Evolutionary conservation across 2,797 vertebrate species (phyloP).

Genomic region (Fundulus diaphanus): DNA sequence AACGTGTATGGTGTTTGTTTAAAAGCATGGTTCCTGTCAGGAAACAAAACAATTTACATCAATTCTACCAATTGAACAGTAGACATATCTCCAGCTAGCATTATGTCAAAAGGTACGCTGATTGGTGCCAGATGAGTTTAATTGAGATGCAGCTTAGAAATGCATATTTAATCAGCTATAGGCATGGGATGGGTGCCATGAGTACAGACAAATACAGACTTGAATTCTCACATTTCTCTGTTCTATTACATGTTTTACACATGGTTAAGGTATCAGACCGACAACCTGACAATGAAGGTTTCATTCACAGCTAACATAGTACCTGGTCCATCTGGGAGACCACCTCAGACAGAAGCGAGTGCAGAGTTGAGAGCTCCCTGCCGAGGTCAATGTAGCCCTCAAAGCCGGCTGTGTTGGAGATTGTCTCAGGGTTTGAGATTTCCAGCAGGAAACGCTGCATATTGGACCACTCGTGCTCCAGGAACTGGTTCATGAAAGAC

Average conservation of each 20-base stretch:
- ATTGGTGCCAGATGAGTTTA: too few species aligned
- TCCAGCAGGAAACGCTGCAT: conserved; percentile 98
- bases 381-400: conserved; percentile 98
- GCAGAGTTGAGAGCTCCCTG: conserved; percentile 93
- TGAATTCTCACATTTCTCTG: not conserved
- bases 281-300: not conserved
- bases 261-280: not conserved
- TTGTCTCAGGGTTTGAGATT: conserved; percentile 97
- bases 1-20: not conserved
- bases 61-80: not conserved
- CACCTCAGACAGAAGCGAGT: conserved; percentile 94
- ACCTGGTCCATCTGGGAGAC: conserved; percentile 96
- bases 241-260: not conserved
- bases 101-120: not conserved
- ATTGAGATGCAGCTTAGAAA: not conserved
- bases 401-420: conserved; percentile 95
- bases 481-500: conserved; percentile 99
- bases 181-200: not conserved
- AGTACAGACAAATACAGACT: not conserved
- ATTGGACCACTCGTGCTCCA: conserved; percentile 98
- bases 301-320: conserved; percentile 9
- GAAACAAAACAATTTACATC: not conserved
- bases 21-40: not conserved
- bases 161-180: not conserved
- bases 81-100: not conserved